Evolutionary conservation across 2,888 invertebrate genomes (phyloP).

Genomic region (Eutolmus rufibarbis): DNA sequence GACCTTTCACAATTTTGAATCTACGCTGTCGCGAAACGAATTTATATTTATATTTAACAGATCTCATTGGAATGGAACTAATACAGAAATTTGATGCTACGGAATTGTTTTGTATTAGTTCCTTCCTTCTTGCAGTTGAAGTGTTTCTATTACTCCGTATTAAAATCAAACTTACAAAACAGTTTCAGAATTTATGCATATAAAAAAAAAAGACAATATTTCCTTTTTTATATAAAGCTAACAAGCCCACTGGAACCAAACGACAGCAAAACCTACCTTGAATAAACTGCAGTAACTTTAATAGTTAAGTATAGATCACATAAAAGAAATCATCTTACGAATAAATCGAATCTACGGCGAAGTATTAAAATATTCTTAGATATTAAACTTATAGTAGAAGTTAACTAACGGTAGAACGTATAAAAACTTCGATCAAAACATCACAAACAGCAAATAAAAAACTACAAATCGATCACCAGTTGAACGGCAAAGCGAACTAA

Average conservation of each 20-base stretch:
- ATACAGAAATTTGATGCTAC: no score
- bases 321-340: constrained; percentile 10
- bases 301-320: constrained; percentile 32
- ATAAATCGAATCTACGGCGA: constrained; percentile 6
- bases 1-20: no score
- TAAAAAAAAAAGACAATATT: not conserved
- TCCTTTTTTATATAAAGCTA: not conserved
- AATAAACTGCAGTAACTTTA: not conserved
- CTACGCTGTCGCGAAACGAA: no score
- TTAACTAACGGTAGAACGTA: constrained; percentile 9
- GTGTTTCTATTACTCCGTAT: not conserved
- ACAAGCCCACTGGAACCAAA: not conserved
- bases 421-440: constrained; percentile 34
- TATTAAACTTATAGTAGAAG: not conserved
- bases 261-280: constrained; percentile 5
- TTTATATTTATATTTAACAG: no score
- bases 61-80: no score
- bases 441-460: constrained; percentile 37
- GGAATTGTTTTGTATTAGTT: no score
- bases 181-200: no score
- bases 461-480: constrained; percentile 9
- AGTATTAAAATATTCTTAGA: constrained; percentile 24
- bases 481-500: constrained; percentile 22
- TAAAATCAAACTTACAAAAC: not conserved
- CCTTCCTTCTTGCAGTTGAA: no score